These are phyloP conservation scores for Drosophila cognata DNA, from an alignment of 2,888 invertebrate species.

Conservation along the genomic window DNA sequence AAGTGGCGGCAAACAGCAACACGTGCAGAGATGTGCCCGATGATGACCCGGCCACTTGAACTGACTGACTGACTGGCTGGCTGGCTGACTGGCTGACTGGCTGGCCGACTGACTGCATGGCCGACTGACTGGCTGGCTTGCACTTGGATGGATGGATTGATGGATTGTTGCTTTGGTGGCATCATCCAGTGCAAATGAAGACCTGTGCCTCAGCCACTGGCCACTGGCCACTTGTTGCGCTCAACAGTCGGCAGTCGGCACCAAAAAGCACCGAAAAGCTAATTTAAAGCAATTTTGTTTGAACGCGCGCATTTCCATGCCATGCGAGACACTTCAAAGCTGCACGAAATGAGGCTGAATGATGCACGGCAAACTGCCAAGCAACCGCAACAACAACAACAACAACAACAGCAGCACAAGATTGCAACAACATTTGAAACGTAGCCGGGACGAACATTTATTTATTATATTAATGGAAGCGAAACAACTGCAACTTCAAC, in stretches of 20 bases:
- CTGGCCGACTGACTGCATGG: not conserved
- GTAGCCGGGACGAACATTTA: constrained; percentile 57
- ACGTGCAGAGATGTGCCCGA: constrained; percentile 65
- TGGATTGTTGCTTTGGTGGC: constrained; percentile 75
- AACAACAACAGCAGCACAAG: constrained; percentile 9
- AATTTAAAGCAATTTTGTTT: constrained; percentile 84
- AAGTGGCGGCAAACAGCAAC: constrained; percentile 71
- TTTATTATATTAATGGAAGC: constrained; percentile 74
- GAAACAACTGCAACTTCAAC: constrained; percentile 32
- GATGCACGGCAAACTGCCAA: constrained; percentile 55
- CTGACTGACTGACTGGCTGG: constrained; percentile 36
- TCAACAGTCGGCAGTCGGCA: constrained; percentile 42
- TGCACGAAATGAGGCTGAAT: constrained; percentile 76
- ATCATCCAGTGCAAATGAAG: constrained; percentile 76
- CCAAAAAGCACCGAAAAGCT: constrained; percentile 77
- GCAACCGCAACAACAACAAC: constrained; percentile 25
- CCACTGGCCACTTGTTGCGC: constrained; percentile 64
- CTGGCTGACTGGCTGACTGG: constrained; percentile 9
- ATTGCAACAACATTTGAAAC: constrained; percentile 46
- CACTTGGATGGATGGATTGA: constrained; percentile 74
- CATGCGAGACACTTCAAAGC: constrained; percentile 45
- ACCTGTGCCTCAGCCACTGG: constrained; percentile 61
- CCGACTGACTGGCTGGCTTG: constrained; percentile 10
- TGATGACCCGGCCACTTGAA: constrained; percentile 81
- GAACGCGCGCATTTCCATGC: constrained; percentile 80